phyloP scores from a whole-genome alignment of 2,888 invertebrate genomes.

The Tigriopus californicus region DNA sequence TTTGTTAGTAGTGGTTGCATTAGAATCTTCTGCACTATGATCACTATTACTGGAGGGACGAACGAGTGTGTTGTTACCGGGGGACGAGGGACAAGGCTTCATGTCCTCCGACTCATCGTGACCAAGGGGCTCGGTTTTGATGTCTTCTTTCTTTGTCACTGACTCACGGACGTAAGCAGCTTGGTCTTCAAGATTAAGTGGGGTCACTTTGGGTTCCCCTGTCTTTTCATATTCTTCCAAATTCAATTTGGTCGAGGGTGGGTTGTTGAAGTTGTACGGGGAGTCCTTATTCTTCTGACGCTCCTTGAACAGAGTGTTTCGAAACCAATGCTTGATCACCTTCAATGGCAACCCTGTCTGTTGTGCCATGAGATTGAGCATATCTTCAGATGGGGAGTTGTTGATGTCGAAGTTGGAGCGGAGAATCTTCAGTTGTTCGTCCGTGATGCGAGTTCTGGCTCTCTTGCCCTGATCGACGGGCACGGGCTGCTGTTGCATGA shows the following conservation, averaged over 20 bases:
- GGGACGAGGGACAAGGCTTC: too few species aligned
- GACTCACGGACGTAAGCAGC: constrained; percentile 2
- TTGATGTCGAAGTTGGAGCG: constrained; percentile 98
- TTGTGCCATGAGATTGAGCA: constrained; percentile 92
- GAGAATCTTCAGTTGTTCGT: constrained; percentile 91
- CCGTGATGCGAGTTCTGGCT: constrained; percentile 92
- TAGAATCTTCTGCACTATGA: not conserved
- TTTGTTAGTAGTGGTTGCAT: not conserved
- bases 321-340: constrained; percentile 99
- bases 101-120: not conserved
- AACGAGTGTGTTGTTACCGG: not conserved
- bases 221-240: constrained; percentile 94
- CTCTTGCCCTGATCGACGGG: constrained; percentile 45
- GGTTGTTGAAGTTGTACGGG: constrained; percentile 97
- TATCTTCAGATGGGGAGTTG: constrained; percentile 96
- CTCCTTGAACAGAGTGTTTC: constrained; percentile 96
- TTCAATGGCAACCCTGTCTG: constrained; percentile 94
- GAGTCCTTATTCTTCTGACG: constrained; percentile 97
- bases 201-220: constrained; percentile 57
- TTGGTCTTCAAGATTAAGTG: constrained; percentile 6
- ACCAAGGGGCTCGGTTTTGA: not conserved
- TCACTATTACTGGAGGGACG: not conserved
- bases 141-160: constrained; percentile 1
- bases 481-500: constrained; percentile 33
- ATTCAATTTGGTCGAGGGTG: constrained; percentile 82